These are phyloP conservation scores for Drosophila flavopinicola DNA, from an alignment of 2,888 invertebrate genomes.

Conservation along the genomic window DNA sequence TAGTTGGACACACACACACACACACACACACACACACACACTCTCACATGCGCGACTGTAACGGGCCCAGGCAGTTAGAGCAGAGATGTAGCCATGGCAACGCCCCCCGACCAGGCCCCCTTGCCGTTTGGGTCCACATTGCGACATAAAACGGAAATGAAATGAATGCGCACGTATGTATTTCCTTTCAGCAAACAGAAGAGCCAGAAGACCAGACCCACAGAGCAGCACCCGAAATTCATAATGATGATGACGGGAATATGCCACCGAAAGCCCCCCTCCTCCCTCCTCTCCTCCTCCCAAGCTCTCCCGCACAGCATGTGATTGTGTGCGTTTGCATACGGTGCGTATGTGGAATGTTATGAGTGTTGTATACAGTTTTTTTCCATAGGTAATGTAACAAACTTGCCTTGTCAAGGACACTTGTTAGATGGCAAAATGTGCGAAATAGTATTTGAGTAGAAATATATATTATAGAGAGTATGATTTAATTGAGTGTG, in stretches of 20 bases:
- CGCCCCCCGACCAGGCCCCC: constrained; percentile 11
- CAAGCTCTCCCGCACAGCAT: neutral
- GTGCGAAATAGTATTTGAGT: neutral
- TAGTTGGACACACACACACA: constrained; percentile 59
- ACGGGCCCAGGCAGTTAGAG: constrained; percentile 48
- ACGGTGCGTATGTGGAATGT: constrained; percentile 34
- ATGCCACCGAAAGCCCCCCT: neutral
- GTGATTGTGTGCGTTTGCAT: constrained; percentile 19
- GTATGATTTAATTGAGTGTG: neutral
- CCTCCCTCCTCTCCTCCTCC: neutral
- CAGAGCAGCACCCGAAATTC: constrained; percentile 28
- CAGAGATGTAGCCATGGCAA: constrained; percentile 52
- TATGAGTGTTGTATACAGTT: constrained; percentile 10
- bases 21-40: constrained; percentile 5
- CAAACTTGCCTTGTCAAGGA: constrained; percentile 1
- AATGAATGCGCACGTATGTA: constrained; percentile 54
- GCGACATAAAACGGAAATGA: constrained; percentile 56
- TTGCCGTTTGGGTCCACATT: constrained; percentile 2
- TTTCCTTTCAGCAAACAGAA: constrained; percentile 56
- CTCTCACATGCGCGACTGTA: constrained; percentile 5
- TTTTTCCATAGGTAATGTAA: constrained; percentile 3
- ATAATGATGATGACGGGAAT: constrained; percentile 61
- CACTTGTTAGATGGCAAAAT: constrained; percentile 1
- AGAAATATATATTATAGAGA: neutral
- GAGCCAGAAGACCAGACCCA: constrained; percentile 21